Conservation (phyloP, 2,888 invertebrate species). For the Biston stratarius region DNA sequence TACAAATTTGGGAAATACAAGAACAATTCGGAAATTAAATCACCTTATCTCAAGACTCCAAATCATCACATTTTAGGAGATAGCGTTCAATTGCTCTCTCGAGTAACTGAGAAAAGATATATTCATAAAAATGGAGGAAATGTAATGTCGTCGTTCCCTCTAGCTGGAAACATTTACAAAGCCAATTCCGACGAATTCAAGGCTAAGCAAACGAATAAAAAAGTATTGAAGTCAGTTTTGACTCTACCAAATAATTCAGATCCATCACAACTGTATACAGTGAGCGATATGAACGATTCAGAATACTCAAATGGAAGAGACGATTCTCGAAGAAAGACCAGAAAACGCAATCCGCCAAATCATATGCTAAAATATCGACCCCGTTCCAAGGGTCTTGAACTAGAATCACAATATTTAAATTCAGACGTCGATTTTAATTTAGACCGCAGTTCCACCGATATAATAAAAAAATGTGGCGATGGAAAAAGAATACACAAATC, state of each 20-base stretch:
- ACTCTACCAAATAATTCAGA: conserved; percentile 69
- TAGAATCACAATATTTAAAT: conserved; percentile 62
- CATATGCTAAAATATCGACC: conserved; percentile 52
- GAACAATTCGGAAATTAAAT: conserved; percentile 50
- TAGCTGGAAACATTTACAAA: conserved; percentile 70
- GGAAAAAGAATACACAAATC: conserved; percentile 36
- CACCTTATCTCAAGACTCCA: conserved; percentile 61
- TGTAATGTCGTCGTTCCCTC: conserved; percentile 64
- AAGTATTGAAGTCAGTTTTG: conserved; percentile 72
- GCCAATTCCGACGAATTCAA: conserved; percentile 76
- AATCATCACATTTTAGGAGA: conserved; percentile 66
- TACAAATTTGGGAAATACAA: conserved; percentile 51
- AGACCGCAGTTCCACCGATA: conserved; percentile 68
- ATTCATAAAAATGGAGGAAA: conserved; percentile 60
- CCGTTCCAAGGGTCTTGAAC: conserved; percentile 56
- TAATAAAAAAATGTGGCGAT: conserved; percentile 59
- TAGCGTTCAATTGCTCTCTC: conserved; percentile 61
- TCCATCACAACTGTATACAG: conserved; percentile 66
- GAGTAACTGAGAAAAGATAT: conserved; percentile 65
- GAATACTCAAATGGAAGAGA: conserved; percentile 63
- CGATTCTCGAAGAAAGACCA: conserved; percentile 53
- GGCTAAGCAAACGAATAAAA: conserved; percentile 58
- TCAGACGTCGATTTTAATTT: conserved; percentile 64
- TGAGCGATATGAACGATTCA: conserved; percentile 76
- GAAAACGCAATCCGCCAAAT: conserved; percentile 52